phyloP scores from a whole-genome alignment of 2,797 vertebrate species.

The Forpus xanthops region DNA sequence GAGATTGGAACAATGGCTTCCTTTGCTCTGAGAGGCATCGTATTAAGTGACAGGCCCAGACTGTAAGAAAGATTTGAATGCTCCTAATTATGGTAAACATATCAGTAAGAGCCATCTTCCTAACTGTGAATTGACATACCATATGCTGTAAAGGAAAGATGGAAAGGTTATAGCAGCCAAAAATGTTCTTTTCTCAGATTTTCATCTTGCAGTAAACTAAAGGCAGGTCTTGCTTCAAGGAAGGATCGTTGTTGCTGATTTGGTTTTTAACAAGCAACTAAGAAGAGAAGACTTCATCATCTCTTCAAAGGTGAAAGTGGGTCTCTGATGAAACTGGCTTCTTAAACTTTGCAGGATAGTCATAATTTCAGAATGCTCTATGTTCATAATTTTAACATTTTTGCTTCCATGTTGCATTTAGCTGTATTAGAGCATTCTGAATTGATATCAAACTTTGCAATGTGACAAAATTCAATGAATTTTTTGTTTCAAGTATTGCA shows the following conservation, averaged over 20 bases:
- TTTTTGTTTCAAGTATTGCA: neutral
- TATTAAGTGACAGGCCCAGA: neutral
- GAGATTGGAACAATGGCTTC: neutral
- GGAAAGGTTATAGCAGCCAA: neutral
- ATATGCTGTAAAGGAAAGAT: neutral
- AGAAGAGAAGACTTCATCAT: neutral
- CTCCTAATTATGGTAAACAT: neutral
- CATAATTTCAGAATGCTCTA: neutral
- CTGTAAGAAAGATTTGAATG: neutral
- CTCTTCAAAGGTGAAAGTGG: neutral
- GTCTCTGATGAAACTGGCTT: neutral
- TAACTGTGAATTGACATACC: neutral
- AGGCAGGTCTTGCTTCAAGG: neutral
- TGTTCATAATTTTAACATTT: neutral
- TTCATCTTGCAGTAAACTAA: neutral
- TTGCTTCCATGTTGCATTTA: neutral
- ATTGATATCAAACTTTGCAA: neutral
- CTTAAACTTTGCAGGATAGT: neutral
- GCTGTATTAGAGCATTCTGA: neutral
- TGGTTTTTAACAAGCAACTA: neutral
- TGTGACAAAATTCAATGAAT: neutral
- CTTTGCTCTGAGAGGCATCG: neutral
- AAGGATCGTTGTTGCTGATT: neutral
- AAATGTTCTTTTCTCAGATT: neutral
- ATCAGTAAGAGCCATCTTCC: neutral